phyloP scores from a whole-genome alignment of 35 echinoderm and acorn worm species.

The Strongylocentrotus purpuratus region DNA sequence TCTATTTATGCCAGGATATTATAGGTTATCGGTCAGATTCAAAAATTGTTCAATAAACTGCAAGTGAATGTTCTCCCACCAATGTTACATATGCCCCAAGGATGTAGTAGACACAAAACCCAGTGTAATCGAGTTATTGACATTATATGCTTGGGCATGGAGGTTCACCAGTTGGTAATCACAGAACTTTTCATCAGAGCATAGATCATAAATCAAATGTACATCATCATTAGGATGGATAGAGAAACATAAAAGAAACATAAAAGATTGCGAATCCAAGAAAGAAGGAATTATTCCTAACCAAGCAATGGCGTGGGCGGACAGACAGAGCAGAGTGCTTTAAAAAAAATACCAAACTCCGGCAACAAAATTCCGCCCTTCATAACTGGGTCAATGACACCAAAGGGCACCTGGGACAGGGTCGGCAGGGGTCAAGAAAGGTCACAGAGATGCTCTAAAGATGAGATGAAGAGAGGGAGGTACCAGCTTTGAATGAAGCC shows the following conservation, averaged over 20 bases:
- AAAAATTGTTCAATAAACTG: too few relatives aligned
- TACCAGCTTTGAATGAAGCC: not conserved
- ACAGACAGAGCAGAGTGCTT: not conserved
- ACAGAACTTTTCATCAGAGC: not conserved
- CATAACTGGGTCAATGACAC: conserved; percentile 1
- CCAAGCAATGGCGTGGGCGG: not conserved
- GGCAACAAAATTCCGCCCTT: not conserved
- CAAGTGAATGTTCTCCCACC: too few relatives aligned
- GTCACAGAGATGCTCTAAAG: not conserved
- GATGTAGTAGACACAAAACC: too few relatives aligned
- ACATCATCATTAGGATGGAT: not conserved
- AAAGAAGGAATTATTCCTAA: not conserved
- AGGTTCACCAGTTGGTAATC: not conserved
- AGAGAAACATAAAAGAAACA: not conserved
- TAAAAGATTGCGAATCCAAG: not conserved
- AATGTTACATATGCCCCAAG: too few relatives aligned
- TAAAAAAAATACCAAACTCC: not conserved
- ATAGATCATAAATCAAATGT: not conserved
- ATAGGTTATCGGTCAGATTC: too few relatives aligned
- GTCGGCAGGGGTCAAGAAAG: not conserved
- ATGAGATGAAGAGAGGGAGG: not conserved
- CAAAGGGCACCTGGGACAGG: not conserved
- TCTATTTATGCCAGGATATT: too few relatives aligned
- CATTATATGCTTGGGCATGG: too few relatives aligned
- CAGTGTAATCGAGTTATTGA: too few relatives aligned